Base-by-base conservation (phyloP, 2,888 invertebrate species). In the Celastrina argiolus region DNA sequence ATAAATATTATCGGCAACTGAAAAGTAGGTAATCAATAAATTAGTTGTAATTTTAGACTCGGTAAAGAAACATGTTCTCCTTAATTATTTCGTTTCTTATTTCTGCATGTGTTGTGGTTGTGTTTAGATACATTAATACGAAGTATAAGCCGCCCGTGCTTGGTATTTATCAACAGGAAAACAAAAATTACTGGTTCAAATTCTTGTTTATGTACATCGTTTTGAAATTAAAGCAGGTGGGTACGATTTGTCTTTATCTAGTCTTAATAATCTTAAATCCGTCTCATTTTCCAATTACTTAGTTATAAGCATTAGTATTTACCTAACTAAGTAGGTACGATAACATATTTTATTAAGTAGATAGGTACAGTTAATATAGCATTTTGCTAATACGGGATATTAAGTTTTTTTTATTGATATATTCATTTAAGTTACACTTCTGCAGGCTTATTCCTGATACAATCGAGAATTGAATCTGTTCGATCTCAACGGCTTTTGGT, bases 121-220 rank as follows among this genome's bases (percentile, higher is more conserved):
- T 82, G 67, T 85, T 88, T 73, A 81, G 78, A 64, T 81, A 81
- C 71, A 66, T 88, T 64, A 89, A 89, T 76, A 78, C 75, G 64
- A 79, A 78, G 63, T 73, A 76, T 31, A 84, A 81, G 45, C 82
- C 85, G 0, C 83, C 91, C 0, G 81, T 92, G 68, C 84, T 89
- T 42, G 92, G 93, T 66, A 79, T 93, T 56, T 93, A 93, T 74
- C 90, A 86, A 67, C 84, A 89, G 73, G 81, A 79, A 51, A 90
- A 90, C 73, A 91, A 90, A 71, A 84, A 82, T 66, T 93, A 88
- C 74, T 92, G 82, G 81, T 67, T 91, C 10, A 93, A 93, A 80
- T 92, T 91, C 72, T 41, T 81, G 10, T 80, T 89, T 69, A 89
- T 92, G 84, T 93, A 84, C 73, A 66, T 77, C 14, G 66, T 87